These are phyloP conservation scores for Accipiter virgatus DNA, from an alignment of 2,113 vertebrate species.

Conservation along the genomic window DNA sequence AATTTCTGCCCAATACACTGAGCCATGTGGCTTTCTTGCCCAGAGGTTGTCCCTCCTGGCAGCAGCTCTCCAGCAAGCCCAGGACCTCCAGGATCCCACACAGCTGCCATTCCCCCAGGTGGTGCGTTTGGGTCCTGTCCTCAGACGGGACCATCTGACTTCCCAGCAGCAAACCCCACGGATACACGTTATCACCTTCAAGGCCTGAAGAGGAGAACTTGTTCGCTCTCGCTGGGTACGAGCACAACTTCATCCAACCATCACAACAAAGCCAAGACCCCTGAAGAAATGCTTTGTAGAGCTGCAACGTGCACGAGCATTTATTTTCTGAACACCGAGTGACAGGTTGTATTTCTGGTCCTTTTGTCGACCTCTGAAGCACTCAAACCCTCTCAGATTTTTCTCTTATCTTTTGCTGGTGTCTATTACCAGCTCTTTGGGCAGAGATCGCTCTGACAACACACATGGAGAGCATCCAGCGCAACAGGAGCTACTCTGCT, in stretches of 20 bases:
- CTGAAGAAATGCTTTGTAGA: not conserved
- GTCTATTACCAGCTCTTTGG: not conserved
- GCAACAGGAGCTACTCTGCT: not conserved
- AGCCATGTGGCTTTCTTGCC: rapidly evolving
- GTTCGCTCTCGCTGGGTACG: not conserved
- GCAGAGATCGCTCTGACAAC: not conserved
- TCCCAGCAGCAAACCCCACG: not conserved
- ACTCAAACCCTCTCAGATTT: not conserved
- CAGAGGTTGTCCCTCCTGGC: not conserved
- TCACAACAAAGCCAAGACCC: not conserved
- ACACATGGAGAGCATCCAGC: not conserved
- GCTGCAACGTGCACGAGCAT: rapidly evolving
- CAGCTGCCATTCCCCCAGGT: not conserved
- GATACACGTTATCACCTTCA: rapidly evolving
- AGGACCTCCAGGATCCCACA: rapidly evolving
- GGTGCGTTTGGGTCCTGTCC: rapidly evolving
- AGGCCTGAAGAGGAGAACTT: not conserved
- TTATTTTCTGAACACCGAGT: not conserved
- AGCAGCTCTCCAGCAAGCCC: not conserved
- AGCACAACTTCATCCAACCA: not conserved
- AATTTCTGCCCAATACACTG: not conserved
- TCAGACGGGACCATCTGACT: not conserved
- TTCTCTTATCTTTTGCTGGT: not conserved
- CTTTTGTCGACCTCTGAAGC: not conserved
- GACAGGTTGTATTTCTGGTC: not conserved